Base-by-base conservation (phyloP, 2,113 vertebrate genomes). In the Progne subis region DNA sequence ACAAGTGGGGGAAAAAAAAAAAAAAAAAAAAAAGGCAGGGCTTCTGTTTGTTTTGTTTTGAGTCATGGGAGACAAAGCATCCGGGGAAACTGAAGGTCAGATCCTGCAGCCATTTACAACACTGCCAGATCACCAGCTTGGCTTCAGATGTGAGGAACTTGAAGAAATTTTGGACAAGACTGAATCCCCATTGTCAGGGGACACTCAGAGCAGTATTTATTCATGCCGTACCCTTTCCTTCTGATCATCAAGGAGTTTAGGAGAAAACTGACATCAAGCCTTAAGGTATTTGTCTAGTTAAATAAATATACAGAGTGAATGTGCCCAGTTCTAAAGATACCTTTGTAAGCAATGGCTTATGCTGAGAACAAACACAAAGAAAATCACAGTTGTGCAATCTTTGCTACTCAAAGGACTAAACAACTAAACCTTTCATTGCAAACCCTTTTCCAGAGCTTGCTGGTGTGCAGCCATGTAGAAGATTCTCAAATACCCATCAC, bases 241-340 rank as follows among this genome's bases (percentile, higher is more conserved):
- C 71, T 89, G 46, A 91, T 92, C 41, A 61, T 80, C 71, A 86
- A 89, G 67, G 64, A 86, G 12, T 74, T 96, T 63, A n/a, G 31
- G 39, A 77, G 34, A 93, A 96, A 92, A 85, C 55, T 95, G 55
- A 50, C 41, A 61, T 82, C 67, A 69, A 82, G 63, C 74, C 63
- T 90, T 57, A 82, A 94, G 68, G 29, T 95, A 70, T 95, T 96
- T 94, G 26, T 77, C 71, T 89, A 5, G 2, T 95, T 87, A 94
- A 83, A 77, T 82, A 92, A 93, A 95, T 57, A 87, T 6, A 69
- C 7, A 34, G 37, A 3, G 10, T 59, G 23, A 90, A 94, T 83
- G n/a, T 83, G 20, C 17, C 11, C 26, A 18, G 47, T 80, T 90
- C 91, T 90, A 64, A 80, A 92, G 20, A 82, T 49, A 78, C 5